Evolutionary conservation across 2,888 invertebrate species (phyloP).

Genomic region (Metacarcinus magister): DNA sequence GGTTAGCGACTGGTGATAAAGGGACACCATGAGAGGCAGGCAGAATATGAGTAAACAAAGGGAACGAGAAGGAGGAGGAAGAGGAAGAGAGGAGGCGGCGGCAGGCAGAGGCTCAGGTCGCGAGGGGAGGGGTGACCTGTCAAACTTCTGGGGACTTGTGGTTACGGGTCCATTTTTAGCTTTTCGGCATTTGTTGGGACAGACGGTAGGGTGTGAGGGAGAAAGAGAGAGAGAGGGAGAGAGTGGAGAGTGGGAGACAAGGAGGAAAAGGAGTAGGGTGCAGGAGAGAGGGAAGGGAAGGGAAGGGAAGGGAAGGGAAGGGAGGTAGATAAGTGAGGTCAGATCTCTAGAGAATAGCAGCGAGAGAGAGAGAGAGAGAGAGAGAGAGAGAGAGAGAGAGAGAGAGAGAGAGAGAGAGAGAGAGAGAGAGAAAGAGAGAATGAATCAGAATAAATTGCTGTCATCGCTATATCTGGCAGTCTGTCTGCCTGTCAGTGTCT

Average conservation of each 20-base stretch:
- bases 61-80: not conserved
- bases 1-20: not conserved
- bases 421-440: not conserved
- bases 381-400: constrained; percentile 37
- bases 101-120: not conserved
- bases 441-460: not conserved
- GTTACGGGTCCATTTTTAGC: not conserved
- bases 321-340: not conserved
- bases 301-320: not conserved
- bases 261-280: not conserved
- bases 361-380: constrained; percentile 45
- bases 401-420: constrained; percentile 48
- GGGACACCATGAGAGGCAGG: not conserved
- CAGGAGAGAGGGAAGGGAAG: not conserved
- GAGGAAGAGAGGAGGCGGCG: not conserved
- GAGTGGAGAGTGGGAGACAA: not conserved
- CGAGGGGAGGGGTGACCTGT: not conserved
- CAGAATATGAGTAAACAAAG: constrained; percentile 36
- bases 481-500: not conserved
- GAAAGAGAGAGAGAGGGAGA: not conserved
- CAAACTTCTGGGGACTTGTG: not conserved
- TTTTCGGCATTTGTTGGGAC: constrained; percentile 11
- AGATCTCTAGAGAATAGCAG: not conserved
- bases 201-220: not conserved
- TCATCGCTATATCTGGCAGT: not conserved